Conservation (phyloP, 2,797 vertebrate species). For the Nannoperca australis region DNA sequence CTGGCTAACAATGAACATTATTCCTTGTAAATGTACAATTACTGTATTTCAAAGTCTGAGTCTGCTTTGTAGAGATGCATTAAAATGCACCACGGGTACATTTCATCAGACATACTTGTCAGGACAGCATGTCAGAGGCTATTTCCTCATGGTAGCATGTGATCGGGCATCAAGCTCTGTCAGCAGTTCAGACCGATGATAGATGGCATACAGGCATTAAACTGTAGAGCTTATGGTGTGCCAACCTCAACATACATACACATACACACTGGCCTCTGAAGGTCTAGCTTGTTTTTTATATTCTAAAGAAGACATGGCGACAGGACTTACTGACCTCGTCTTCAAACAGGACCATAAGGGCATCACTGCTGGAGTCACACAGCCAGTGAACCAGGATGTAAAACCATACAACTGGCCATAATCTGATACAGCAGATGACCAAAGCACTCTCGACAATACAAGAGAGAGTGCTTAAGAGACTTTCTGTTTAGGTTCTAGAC, state of each 20-base stretch:
- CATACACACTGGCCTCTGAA: neutral
- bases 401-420: slow-evolving; percentile 19
- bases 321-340: slow-evolving; percentile 36
- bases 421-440: slow-evolving; percentile 28
- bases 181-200: slow-evolving; percentile 70
- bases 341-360: slow-evolving; percentile 35
- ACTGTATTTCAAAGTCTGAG: neutral
- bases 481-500: neutral
- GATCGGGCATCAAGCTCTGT: slow-evolving; percentile 63
- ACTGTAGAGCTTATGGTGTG: slow-evolving; percentile 26
- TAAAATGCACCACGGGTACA: slow-evolving; percentile 61
- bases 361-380: slow-evolving; percentile 19
- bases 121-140: slow-evolving; percentile 66
- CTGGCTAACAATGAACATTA: neutral
- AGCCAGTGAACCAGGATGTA: slow-evolving; percentile 41
- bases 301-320: slow-evolving; percentile 24
- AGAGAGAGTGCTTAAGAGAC: neutral
- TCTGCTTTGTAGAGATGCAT: slow-evolving; percentile 31
- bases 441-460: slow-evolving; percentile 5
- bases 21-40: neutral
- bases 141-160: slow-evolving; percentile 67
- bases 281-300: slow-evolving; percentile 6
- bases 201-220: slow-evolving; percentile 60
- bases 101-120: slow-evolving; percentile 70
- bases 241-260: slow-evolving; percentile 8